Evolutionary conservation across 2,797 vertebrate genomes (phyloP), one percentile per base, ranked within the genome.

Genomic region (Melanotaenia nigrans): DNA sequence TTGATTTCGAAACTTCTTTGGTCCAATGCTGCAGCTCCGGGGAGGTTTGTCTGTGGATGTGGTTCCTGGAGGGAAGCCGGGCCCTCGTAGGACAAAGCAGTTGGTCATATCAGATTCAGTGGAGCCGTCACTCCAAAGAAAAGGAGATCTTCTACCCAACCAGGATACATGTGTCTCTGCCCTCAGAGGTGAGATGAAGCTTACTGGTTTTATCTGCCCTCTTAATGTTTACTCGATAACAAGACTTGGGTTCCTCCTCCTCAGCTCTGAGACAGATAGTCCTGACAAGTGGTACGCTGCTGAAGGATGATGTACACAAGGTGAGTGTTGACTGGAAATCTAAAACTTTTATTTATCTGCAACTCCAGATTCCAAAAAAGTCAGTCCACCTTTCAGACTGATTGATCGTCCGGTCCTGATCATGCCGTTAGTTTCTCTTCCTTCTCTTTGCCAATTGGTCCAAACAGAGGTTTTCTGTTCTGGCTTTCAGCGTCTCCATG

Each of bases 241-340:
- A 5, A 18, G 12, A 42, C 40, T 16, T 5, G 40, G 9, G 40
- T 20, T 51, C 59, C 28, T 72, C 16, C 49, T 73, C 68, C 61
- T 2, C 86, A 98, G 96, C 92, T 0, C 89, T 97, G 45, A 94
- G 94, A 68, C 91, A 92, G 5, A 90, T 95, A 59, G 70, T 97
- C 22, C 87, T 96, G 69, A 93, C 91, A 60, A 94, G 95, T 9
- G 96, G 97, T 0, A 95, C 95, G 4, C 89, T 97, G 20, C 86
- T 98, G 53, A 96, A 96, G 84, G 96, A 96, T 13, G 95, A 96
- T 14, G 85, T 94, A 20, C 97, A 98, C 85, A 96, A 96, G 95
- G 97, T 98, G 87, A 62, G 38, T 30, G 10, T 35, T 10, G 10
- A 56, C 13, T 24, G 9, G 6, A 54, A 40, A 0, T 18, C 16